Conservation (phyloP, 2,888 invertebrate species). For the Hyposoter didymator region DNA sequence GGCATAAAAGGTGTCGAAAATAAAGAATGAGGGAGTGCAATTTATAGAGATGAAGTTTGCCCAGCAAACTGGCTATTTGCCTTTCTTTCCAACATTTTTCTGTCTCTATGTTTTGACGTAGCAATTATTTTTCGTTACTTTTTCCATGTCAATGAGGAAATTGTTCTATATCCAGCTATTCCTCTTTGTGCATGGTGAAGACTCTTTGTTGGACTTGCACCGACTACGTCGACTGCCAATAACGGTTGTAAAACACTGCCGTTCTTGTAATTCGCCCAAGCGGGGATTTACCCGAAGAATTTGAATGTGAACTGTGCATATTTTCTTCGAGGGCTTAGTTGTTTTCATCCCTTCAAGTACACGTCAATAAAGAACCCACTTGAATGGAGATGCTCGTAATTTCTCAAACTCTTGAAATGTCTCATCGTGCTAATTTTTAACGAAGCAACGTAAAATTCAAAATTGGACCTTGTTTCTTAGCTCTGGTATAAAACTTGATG, state of each 20-base stretch:
- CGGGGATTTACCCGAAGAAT: constrained; percentile 19
- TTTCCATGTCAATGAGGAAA: constrained; percentile 72
- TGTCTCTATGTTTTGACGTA: constrained; percentile 74
- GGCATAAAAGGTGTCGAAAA: constrained; percentile 41
- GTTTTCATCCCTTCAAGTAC: constrained; percentile 39
- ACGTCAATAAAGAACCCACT: constrained; percentile 69
- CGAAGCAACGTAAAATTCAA: constrained; percentile 53
- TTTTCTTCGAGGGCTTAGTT: constrained; percentile 59
- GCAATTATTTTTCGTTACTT: constrained; percentile 74
- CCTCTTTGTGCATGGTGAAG: constrained; percentile 2
- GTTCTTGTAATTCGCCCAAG: constrained; percentile 32
- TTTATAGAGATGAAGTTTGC: constrained; percentile 24
- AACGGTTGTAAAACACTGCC: constrained; percentile 45
- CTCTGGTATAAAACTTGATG: constrained; percentile 27
- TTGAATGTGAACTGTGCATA: constrained; percentile 43
- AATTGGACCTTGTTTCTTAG: constrained; percentile 41
- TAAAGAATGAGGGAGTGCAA: not conserved
- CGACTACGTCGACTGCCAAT: constrained; percentile 16
- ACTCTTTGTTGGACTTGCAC: not conserved
- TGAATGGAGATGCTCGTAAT: constrained; percentile 60
- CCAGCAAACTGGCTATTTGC: not conserved
- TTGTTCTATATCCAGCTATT: constrained; percentile 26
- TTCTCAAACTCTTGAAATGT: not conserved
- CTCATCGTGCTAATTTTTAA: not conserved
- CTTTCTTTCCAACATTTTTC: not conserved